Evolutionary conservation across 2,797 vertebrate species (phyloP).

Genomic region (Coranthus polyacanthus): DNA sequence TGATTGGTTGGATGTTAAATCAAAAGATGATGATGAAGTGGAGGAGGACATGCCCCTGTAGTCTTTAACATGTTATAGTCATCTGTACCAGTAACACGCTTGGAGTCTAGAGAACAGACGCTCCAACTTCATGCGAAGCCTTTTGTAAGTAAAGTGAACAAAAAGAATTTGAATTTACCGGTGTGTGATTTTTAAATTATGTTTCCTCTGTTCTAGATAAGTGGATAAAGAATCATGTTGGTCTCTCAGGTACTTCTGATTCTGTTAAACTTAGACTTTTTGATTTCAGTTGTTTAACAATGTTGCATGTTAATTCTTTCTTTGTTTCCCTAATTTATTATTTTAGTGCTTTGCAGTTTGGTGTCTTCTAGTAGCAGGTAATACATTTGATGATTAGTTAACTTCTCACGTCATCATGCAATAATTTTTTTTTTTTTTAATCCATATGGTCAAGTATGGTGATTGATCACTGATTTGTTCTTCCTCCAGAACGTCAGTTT

Average conservation of each 20-base stretch:
- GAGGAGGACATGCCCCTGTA: not conserved
- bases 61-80: not conserved
- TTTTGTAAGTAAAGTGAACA: not conserved
- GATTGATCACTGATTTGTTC: not conserved
- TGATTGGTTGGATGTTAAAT: conserved; percentile 5
- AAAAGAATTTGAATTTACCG: not conserved
- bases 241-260: not conserved
- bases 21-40: not conserved
- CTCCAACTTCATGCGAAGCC: not conserved
- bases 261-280: too few relatives aligned
- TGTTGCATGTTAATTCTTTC: too few relatives aligned
- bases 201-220: not conserved
- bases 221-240: conserved; percentile 20
- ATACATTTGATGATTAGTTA: not conserved
- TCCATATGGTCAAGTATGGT: too few relatives aligned
- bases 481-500: conserved; percentile 23
- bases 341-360: conserved; percentile 52
- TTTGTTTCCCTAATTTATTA: not conserved
- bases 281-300: too few relatives aligned
- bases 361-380: conserved; percentile 58
- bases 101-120: not conserved
- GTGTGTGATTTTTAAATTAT: not conserved
- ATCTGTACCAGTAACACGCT: too few relatives aligned
- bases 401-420: too few relatives aligned
- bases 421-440: too few relatives aligned